phyloP scores from a whole-genome alignment of 2,797 vertebrate genomes.

The Cirrhinus molitorella region DNA sequence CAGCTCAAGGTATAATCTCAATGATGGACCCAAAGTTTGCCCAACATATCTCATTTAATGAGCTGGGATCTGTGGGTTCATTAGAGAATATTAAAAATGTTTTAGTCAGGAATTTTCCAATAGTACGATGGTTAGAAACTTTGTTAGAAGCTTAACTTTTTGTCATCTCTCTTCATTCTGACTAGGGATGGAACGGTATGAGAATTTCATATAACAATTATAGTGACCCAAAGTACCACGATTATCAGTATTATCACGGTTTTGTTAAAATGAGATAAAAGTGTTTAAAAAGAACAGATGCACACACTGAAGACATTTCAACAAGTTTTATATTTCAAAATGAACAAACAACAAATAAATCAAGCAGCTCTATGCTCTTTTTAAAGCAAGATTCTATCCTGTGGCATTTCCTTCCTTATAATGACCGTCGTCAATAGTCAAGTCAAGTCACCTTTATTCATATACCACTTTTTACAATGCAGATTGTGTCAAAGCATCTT shows the following conservation, averaged over 20 bases:
- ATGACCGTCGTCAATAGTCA: too few species aligned
- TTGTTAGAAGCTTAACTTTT: conserved; percentile 14
- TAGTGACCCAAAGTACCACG: too few species aligned
- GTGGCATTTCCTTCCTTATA: too few species aligned
- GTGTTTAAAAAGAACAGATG: conserved; percentile 19
- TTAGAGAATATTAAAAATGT: conserved; percentile 36
- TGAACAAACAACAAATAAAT: not conserved
- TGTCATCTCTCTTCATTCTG: too few species aligned
- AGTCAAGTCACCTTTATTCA: too few species aligned
- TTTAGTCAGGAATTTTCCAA: conserved; percentile 32
- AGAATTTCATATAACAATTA: conserved; percentile 10
- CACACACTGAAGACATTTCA: not conserved
- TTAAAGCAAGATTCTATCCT: not conserved
- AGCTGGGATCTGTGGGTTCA: conserved; percentile 29
- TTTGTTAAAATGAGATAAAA: conserved; percentile 12
- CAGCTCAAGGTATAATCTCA: conserved; percentile 48
- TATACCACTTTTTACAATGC: too few species aligned
- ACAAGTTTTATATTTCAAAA: too few species aligned
- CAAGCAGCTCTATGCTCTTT: not conserved
- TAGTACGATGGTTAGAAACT: conserved; percentile 33
- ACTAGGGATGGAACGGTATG: too few species aligned
- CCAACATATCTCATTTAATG: conserved; percentile 36
- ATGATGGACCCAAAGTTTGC: conserved; percentile 35
- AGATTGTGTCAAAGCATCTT: too few species aligned
- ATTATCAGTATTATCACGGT: not conserved